phyloP scores from a whole-genome alignment of 2,888 invertebrate genomes.

The Amphipoea lucens region DNA sequence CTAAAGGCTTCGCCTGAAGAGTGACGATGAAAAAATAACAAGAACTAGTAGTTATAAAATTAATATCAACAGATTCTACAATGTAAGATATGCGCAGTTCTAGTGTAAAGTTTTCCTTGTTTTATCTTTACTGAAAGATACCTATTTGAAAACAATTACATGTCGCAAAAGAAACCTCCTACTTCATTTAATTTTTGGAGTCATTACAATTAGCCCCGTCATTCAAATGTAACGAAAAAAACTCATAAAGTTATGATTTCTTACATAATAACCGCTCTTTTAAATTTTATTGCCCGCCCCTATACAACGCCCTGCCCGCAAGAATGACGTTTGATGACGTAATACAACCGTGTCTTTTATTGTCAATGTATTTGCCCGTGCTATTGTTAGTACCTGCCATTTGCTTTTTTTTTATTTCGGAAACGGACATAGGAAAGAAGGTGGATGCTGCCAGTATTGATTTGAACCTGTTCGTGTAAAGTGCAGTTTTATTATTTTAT shows the following conservation, averaged over 20 bases:
- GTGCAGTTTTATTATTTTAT: constrained; percentile 78
- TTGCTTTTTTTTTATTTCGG: constrained; percentile 81
- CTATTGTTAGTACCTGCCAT: constrained; percentile 81
- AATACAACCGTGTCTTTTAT: constrained; percentile 60
- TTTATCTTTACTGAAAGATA: constrained; percentile 8
- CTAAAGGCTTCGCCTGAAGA: neutral
- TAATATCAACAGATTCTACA: neutral
- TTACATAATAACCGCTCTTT: neutral
- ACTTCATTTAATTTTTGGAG: neutral
- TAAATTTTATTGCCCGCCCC: constrained; percentile 37
- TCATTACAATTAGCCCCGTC: neutral
- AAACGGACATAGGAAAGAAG: constrained; percentile 86
- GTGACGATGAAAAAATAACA: neutral
- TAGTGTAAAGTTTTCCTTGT: neutral
- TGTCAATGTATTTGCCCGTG: constrained; percentile 69
- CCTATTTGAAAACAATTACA: neutral
- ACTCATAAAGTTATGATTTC: constrained; percentile 1
- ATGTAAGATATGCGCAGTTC: constrained; percentile 7
- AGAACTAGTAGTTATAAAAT: constrained; percentile 6
- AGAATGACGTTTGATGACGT: constrained; percentile 58
- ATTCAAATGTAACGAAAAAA: neutral
- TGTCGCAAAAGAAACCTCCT: neutral
- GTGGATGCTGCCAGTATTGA: constrained; percentile 81
- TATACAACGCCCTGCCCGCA: constrained; percentile 21
- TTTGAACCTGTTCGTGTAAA: constrained; percentile 86